phyloP scores from a whole-genome alignment of 2,797 vertebrate species.

The Vultur gryphus region DNA sequence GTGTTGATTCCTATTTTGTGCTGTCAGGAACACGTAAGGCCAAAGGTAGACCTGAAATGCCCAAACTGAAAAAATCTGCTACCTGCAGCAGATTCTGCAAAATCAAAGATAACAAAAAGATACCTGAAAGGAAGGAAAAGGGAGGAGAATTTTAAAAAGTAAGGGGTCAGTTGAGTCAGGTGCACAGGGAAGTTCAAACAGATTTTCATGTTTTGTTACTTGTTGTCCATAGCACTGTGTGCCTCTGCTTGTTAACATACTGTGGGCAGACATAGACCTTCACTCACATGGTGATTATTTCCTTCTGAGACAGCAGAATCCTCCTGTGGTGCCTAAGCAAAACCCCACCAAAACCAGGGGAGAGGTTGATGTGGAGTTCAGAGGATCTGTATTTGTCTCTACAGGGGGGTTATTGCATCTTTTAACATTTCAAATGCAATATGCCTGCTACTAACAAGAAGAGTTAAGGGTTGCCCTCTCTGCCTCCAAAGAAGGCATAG shows the following conservation, averaged over 20 bases:
- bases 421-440: background rate
- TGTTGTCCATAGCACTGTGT: background rate
- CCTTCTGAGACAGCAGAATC: background rate
- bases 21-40: background rate
- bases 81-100: background rate
- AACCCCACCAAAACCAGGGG: background rate
- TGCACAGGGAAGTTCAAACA: background rate
- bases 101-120: background rate
- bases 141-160: background rate
- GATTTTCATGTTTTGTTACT: background rate
- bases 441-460: background rate
- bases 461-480: background rate
- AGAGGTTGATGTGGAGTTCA: background rate
- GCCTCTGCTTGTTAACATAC: background rate
- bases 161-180: background rate
- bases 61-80: background rate
- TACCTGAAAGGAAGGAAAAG: background rate
- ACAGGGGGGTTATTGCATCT: background rate
- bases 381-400: background rate
- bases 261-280: background rate
- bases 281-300: background rate
- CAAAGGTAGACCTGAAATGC: background rate
- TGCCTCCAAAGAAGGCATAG: background rate
- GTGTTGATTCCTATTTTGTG: background rate
- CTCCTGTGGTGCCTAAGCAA: background rate